Percentiles rank a stretch among this genome's conserved stretches.
Evolutionary conservation across 2,113 vertebrate genomes (phyloP).

Genomic region (Lathamus discolor): DNA sequence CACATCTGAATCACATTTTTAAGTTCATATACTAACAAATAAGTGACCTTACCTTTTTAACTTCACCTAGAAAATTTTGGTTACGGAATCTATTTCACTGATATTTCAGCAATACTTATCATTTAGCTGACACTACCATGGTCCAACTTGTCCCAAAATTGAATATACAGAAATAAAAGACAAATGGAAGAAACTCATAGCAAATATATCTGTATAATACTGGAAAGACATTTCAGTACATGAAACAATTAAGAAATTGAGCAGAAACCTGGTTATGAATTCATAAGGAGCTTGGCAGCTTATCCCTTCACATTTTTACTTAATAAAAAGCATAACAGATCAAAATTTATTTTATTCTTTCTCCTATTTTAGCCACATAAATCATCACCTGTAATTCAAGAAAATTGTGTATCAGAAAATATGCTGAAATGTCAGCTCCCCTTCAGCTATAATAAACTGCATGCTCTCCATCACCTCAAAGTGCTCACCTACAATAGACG

Average conservation of each 20-base stretch:
- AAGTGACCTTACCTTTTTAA: not conserved
- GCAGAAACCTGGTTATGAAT: not conserved
- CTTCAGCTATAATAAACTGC: not conserved
- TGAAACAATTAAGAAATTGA: not conserved
- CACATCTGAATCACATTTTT: not conserved
- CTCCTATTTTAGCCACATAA: not conserved
- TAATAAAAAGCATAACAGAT: not conserved
- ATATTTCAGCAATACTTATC: not conserved
- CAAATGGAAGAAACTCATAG: not conserved
- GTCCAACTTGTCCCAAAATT: not conserved
- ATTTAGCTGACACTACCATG: not conserved
- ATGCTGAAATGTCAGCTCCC: not conserved
- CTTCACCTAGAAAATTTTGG: not conserved
- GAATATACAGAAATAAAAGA: not conserved
- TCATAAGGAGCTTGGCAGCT: not conserved
- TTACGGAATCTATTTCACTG: not conserved
- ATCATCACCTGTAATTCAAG: not conserved
- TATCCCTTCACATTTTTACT: not conserved
- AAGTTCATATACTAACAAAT: not conserved
- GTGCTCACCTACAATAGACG: not conserved
- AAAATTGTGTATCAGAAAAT: not conserved
- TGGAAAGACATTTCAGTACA: not conserved
- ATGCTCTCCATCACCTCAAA: not conserved
- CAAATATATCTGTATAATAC: not conserved
- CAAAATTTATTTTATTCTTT: not conserved